Conservation (phyloP, 2,797 vertebrate genomes). For the Podargus strigoides region DNA sequence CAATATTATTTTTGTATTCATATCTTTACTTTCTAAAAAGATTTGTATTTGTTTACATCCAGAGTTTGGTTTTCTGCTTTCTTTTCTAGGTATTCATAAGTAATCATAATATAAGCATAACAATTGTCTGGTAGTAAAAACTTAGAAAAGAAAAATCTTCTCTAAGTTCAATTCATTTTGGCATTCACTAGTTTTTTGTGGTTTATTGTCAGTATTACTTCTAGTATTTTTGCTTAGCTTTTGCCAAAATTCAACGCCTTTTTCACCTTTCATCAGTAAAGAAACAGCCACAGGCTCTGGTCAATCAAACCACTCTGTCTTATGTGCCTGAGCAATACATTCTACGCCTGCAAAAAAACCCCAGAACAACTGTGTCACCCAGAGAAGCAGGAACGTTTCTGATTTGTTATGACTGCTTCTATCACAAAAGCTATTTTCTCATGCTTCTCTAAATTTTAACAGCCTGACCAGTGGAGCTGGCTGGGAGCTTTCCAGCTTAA, state of each 20-base stretch:
- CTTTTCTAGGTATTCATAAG: background rate
- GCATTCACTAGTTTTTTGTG: background rate
- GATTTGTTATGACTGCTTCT: background rate
- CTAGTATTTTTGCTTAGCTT: background rate
- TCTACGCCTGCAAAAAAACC: fast-evolving
- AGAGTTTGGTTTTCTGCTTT: background rate
- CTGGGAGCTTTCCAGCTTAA: background rate
- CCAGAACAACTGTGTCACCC: background rate
- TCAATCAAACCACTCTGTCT: background rate
- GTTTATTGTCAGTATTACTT: background rate
- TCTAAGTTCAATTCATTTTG: background rate
- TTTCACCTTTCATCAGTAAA: background rate
- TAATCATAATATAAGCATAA: no score
- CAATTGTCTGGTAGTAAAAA: background rate
- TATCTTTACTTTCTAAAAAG: background rate
- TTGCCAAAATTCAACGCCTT: background rate
- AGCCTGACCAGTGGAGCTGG: background rate
- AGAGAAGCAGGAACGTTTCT: background rate
- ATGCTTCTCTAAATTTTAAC: background rate
- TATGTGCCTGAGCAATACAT: background rate
- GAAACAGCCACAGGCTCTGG: background rate
- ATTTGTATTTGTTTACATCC: background rate
- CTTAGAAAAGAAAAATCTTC: background rate
- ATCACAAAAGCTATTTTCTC: background rate
- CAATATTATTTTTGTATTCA: background rate